Base-by-base conservation (phyloP, 2,797 vertebrate genomes). In the Neostethus bicornis region DNA sequence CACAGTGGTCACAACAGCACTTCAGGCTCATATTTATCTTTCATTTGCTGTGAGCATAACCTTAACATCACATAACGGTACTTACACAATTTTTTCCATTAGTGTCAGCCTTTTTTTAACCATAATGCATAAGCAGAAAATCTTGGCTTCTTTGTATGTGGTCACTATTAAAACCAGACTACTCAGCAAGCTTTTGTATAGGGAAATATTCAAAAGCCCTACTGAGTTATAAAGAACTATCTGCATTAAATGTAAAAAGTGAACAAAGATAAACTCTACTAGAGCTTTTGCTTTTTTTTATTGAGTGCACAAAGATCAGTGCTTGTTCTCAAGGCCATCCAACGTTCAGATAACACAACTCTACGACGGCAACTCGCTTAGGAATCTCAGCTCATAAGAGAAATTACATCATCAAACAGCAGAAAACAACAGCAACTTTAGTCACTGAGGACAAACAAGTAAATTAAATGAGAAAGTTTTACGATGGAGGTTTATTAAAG, bases 241-340 rank as follows among this genome's bases (percentile, higher is more conserved):
- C 68, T 75, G 14, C n/a, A 47, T 32, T 69, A 71, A 79, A 72
- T 68, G 51, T 19, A 37, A 16, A 61, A 68, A 26, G 10, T 2
- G 8, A 73, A 50, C 58, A 64, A 78, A 59, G 57, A 69, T 51
- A 45, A 49, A 42, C 54, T 54, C 44, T 51, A 57, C 61, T 76
- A 80, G 45, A 58, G 73, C 62, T 73, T 80, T 80, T 82, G 60
- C 64, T 73, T 72, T n/a, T 79, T 10, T 54, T 39, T 76, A 72
- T 81, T 79, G 85, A 85, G 77, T 75, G 63, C 49, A 61, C 66
- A 59, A 77, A 76, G 82, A 65, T 75, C 59, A 55, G 52, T 42
- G 31, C 26, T 70, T 1, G 1, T 26, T 44, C 29, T 32, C 37
- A 72, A 16, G 59, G 37, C 43, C 54, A 24, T 46, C 52, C 59